Evolutionary conservation across 2,797 vertebrate genomes (phyloP).

Genomic region (Eurystomus glaucurus): DNA sequence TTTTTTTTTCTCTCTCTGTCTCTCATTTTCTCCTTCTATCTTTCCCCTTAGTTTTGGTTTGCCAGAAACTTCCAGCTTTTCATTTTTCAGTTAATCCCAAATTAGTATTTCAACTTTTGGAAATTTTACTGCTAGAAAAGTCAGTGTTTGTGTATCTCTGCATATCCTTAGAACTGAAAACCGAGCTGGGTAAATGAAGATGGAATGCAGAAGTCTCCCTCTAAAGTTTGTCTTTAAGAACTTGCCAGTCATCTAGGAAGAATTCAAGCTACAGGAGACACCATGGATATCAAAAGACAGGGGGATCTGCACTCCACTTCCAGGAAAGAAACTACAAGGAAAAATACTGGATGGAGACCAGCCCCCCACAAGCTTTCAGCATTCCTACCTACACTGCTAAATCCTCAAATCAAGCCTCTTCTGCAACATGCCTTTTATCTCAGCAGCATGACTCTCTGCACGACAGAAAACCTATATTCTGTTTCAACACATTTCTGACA

Average conservation of each 20-base stretch:
- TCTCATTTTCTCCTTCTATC: neutral
- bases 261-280: neutral
- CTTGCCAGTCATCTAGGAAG: neutral
- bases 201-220: neutral
- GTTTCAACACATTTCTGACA: neutral
- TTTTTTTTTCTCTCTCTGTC: too few species aligned
- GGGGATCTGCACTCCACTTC: neutral
- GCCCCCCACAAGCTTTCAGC: neutral
- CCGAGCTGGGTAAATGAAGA: neutral
- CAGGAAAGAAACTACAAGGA: neutral
- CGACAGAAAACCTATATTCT: neutral
- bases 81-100: neutral
- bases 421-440: neutral
- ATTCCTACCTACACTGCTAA: constrained; percentile 18
- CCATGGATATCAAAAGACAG: neutral
- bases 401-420: neutral
- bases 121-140: neutral
- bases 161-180: neutral
- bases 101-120: neutral
- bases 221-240: neutral
- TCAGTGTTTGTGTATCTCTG: accelerated
- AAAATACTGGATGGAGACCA: neutral
- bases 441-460: neutral
- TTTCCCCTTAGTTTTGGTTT: neutral
- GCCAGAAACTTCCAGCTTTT: neutral